phyloP scores from a whole-genome alignment of 1,140 invertebrate genomes.

The Leptestheria dahalacensis region DNA sequence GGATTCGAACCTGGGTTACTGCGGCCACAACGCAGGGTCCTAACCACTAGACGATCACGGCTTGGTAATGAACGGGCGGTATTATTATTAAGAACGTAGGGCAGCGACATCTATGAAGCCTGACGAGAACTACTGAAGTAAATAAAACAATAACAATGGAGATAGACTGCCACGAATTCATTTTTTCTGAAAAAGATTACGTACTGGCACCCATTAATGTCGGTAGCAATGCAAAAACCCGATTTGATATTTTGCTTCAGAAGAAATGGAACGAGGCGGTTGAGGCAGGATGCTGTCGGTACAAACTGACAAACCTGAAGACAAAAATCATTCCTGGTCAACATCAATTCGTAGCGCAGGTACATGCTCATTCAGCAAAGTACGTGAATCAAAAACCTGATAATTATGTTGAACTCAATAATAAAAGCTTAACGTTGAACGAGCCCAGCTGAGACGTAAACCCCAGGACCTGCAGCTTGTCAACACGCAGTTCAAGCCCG shows the following conservation, averaged over 20 bases:
- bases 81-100: background rate
- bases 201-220: background rate
- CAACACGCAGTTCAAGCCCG: conserved; percentile 40
- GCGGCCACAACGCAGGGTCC: conserved; percentile 82
- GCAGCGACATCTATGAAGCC: too few species aligned
- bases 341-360: conserved; percentile 22
- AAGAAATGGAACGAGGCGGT: conserved; percentile 18
- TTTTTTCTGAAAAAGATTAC: background rate
- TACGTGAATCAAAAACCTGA: background rate
- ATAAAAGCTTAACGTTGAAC: conserved; percentile 44
- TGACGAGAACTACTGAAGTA: too few species aligned
- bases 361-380: background rate
- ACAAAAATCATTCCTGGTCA: conserved; percentile 22
- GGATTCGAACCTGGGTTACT: conserved; percentile 86
- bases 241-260: conserved; percentile 19
- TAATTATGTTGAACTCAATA: background rate
- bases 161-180: too few species aligned
- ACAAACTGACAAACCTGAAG: conserved; percentile 19
- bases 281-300: conserved; percentile 19
- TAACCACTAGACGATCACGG: conserved; percentile 85
- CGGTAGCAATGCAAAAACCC: background rate
- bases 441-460: conserved; percentile 38
- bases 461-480: conserved; percentile 42
- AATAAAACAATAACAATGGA: too few species aligned
- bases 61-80: conserved; percentile 22